A percentile compares a stretch with the other conserved stretches of the same genome.
phyloP scores from a whole-genome alignment of 2,797 vertebrate species.

The Tangara arthus region DNA sequence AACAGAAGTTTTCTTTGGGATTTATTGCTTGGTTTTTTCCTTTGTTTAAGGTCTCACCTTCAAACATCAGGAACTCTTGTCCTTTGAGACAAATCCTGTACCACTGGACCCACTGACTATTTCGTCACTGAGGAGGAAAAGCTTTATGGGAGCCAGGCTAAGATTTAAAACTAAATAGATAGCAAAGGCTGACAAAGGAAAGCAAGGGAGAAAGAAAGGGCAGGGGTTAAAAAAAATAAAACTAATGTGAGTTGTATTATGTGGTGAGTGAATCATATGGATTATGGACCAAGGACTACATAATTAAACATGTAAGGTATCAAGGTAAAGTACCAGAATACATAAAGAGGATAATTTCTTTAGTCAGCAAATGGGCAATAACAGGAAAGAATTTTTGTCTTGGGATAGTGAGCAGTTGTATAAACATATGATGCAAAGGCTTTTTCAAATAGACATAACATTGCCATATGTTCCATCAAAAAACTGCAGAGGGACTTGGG shows the following conservation, averaged over 20 bases:
- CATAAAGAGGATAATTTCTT: constrained; percentile 83
- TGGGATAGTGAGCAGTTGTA: constrained; percentile 82
- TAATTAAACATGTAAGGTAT: constrained; percentile 81
- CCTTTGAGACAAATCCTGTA: background rate
- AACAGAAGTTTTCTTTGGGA: background rate
- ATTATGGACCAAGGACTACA: constrained; percentile 77
- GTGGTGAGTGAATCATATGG: constrained; percentile 67
- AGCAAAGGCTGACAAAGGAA: background rate
- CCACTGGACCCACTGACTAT: background rate
- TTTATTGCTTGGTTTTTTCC: background rate
- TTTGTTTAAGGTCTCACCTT: background rate
- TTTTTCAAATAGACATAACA: constrained; percentile 84
- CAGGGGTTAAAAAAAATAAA: constrained; percentile 52
- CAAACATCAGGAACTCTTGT: background rate
- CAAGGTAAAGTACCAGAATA: constrained; percentile 82
- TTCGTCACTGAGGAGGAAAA: background rate
- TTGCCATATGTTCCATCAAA: constrained; percentile 80
- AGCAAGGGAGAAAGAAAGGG: background rate
- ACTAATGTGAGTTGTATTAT: background rate
- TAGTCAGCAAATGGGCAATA: constrained; percentile 84
- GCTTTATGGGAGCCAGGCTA: background rate
- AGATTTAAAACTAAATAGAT: background rate
- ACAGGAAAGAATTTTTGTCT: constrained; percentile 83
- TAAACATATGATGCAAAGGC: constrained; percentile 84
- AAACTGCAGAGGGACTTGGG: constrained; percentile 79